phyloP scores from a whole-genome alignment of 2,113 vertebrate genomes.

The Hemichromis elongatus region DNA sequence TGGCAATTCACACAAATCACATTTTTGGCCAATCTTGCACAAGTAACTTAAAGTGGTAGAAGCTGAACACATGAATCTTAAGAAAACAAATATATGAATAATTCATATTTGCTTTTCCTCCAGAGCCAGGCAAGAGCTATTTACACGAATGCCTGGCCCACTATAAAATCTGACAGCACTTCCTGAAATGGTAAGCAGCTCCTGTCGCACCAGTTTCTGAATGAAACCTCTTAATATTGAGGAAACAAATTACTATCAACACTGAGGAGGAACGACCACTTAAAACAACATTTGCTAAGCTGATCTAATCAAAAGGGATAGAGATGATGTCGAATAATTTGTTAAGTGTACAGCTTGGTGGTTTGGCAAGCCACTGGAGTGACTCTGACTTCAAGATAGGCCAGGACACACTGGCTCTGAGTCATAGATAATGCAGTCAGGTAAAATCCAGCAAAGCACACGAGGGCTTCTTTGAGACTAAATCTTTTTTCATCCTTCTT shows the following conservation, averaged over 20 bases:
- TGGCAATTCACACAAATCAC: background rate
- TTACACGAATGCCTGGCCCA: slow-evolving; percentile 11
- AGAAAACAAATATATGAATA: slow-evolving; percentile 39
- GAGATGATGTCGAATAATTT: slow-evolving; percentile 42
- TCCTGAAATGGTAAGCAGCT: slow-evolving; percentile 17
- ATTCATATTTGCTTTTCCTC: slow-evolving; percentile 39
- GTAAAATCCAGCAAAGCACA: slow-evolving; percentile 3
- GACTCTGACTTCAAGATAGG: slow-evolving; percentile 18
- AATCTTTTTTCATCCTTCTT: background rate
- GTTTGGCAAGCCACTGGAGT: slow-evolving; percentile 31
- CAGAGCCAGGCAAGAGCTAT: slow-evolving; percentile 1
- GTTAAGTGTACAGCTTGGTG: slow-evolving; percentile 32
- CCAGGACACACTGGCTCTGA: background rate
- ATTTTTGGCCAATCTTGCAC: background rate
- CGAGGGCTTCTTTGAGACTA: background rate
- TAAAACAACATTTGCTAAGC: slow-evolving; percentile 14
- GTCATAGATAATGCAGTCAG: background rate
- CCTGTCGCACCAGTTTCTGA: slow-evolving; percentile 25
- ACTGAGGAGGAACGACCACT: slow-evolving; percentile 11
- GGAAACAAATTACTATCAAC: slow-evolving; percentile 12
- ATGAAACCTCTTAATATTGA: slow-evolving; percentile 26
- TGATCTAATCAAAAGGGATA: slow-evolving; percentile 22
- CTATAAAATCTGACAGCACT: slow-evolving; percentile 14
- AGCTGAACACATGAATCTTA: background rate
- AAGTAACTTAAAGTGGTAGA: background rate